A percentile compares a stretch with the other conserved stretches of the same genome.
These are phyloP conservation scores for Stenoptilia bipunctidactyla DNA, from an alignment of 2,888 invertebrate genomes.

Conservation along the genomic window DNA sequence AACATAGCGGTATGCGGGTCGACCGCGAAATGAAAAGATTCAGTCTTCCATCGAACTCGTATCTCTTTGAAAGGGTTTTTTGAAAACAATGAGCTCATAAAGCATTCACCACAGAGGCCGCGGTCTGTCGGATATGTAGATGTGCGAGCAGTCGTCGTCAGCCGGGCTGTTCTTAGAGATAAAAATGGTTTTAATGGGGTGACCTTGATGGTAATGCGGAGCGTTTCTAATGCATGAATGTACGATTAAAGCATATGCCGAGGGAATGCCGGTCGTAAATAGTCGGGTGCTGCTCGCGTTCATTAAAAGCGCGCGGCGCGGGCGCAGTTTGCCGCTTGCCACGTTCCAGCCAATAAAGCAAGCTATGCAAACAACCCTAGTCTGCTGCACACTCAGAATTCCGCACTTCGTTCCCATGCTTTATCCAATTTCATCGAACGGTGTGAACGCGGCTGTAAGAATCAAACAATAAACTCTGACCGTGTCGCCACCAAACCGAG, in stretches of 20 bases:
- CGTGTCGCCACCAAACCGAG: slow-evolving; percentile 45
- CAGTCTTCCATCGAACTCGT: slow-evolving; percentile 31
- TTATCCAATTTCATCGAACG: slow-evolving; percentile 65
- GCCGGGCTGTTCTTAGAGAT: background rate
- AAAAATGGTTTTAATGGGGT: too few species aligned
- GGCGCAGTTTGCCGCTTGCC: slow-evolving; percentile 29
- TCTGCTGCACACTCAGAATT: slow-evolving; percentile 45
- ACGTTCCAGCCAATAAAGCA: slow-evolving; percentile 64
- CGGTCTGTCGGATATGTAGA: slow-evolving; percentile 12
- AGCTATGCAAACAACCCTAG: slow-evolving; percentile 60
- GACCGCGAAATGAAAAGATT: slow-evolving; percentile 52
- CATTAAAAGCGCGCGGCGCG: slow-evolving; percentile 36
- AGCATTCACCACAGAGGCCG: slow-evolving; percentile 52
- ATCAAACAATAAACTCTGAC: slow-evolving; percentile 52
- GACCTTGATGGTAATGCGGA: background rate
- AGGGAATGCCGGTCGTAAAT: slow-evolving; percentile 42
- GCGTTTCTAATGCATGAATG: slow-evolving; percentile 12
- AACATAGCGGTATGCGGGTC: slow-evolving; percentile 51
- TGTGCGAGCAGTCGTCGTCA: slow-evolving; percentile 1
- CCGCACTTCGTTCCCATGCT: slow-evolving; percentile 61
- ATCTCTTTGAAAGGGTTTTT: slow-evolving; percentile 34
- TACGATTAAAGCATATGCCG: slow-evolving; percentile 22
- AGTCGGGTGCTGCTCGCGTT: slow-evolving; percentile 22
- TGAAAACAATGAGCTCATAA: slow-evolving; percentile 61
- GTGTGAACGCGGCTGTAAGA: slow-evolving; percentile 46